Evolutionary conservation across 1,140 invertebrate species (phyloP).

Genomic region (Sinonovacula constricta): DNA sequence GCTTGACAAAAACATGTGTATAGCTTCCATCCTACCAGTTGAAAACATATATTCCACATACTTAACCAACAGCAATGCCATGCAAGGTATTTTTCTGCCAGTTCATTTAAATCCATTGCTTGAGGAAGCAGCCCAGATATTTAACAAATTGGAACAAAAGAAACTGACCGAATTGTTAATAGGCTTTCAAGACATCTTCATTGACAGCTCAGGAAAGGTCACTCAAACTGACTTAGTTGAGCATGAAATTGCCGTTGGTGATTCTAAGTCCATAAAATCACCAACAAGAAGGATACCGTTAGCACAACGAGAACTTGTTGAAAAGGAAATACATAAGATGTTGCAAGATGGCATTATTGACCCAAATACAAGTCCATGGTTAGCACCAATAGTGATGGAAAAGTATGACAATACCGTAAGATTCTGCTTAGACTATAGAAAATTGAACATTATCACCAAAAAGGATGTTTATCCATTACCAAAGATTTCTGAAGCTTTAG

Average conservation of each 20-base stretch:
- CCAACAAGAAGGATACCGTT: conserved; percentile 21
- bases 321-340: conserved; percentile 49
- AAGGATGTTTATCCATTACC: conserved; percentile 80
- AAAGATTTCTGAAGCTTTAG: conserved; percentile 78
- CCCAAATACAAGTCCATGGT: conserved; percentile 60
- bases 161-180: background rate
- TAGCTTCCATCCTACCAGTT: background rate
- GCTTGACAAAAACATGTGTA: background rate
- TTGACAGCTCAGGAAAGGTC: too few species aligned
- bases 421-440: conserved; percentile 79
- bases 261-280: conserved; percentile 14
- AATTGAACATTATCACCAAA: conserved; percentile 77
- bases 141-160: background rate
- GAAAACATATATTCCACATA: too few species aligned
- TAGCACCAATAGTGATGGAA: conserved; percentile 74
- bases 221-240: too few species aligned
- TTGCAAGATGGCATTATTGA: conserved; percentile 63
- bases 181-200: too few species aligned
- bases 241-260: conserved; percentile 39
- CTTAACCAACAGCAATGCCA: background rate
- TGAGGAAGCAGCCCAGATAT: conserved; percentile 6
- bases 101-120: conserved; percentile 13
- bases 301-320: conserved; percentile 18
- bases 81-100: background rate
- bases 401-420: conserved; percentile 79